Evolutionary conservation across 2,888 invertebrate species (phyloP), one percentile per base, ranked within the genome.

Genomic region (Limnephilus auricula): DNA sequence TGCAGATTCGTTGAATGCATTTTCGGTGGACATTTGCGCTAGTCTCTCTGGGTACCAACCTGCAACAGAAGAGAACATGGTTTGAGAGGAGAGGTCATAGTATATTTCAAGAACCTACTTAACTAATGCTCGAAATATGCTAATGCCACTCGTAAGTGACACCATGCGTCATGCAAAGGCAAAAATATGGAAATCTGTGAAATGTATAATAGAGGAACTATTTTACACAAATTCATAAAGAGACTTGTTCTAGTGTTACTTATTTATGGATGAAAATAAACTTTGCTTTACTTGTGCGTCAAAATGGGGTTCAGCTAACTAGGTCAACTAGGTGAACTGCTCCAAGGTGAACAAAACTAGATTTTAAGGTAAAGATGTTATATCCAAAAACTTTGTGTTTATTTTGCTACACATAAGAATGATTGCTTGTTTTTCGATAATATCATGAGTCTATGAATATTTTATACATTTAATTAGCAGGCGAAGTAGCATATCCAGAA

Each of bases 21-120:
- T 82, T 82, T 82, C 32, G 82, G 34, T 82, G 12, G 25, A 34
- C 25, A 34, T 82, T 34, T 82, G 2, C 82, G 32, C 25, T 82
- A 82, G 25, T 6, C 82, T 37, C 32, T 82, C 25, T 32, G n/a
- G n/a, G 31, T 85, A 85, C 85, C 30, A 85, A 85, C 85, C 85
- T 85, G 85, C 50, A 85, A 85, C 85, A 85, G 30, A 85, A 85
- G n/a, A 85, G 45, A 85, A 85, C 45, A 85, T 45, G 15, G 40
- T n/a, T n/a, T 85, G 85, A 85, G 30, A n/a, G 32, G 82, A 32
- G 34, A 25, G 82, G 82, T 32, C 34, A 25, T 32, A 34, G 82
- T 34, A 82, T 82, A 82, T 25, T 82, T n/a, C 82, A 12, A 34
- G 82, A 25, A 82, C 18, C 80, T 82, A 65, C 50, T 65, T 65